A percentile compares a stretch with the other conserved stretches of the same genome.
phyloP scores from a whole-genome alignment of 2,888 invertebrate genomes.

The Spodoptera exigua region DNA sequence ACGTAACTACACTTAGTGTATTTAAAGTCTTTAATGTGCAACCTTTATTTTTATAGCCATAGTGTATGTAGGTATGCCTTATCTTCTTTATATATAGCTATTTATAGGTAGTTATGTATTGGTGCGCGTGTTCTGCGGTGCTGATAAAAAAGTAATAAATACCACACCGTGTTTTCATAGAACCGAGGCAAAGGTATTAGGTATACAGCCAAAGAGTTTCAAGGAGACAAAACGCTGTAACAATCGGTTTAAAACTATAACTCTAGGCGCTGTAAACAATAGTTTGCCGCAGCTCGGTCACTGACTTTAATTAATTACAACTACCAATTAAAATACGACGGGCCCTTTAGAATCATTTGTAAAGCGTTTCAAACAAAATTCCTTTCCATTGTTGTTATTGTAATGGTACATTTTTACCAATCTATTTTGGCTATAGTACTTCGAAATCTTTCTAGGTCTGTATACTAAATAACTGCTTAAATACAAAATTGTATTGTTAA shows the following conservation, averaged over 20 bases:
- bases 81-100: constrained; percentile 57
- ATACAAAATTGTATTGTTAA: constrained; percentile 32
- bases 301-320: constrained; percentile 73
- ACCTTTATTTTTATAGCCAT: constrained; percentile 56
- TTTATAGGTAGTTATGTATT: constrained; percentile 34
- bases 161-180: constrained; percentile 47
- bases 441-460: constrained; percentile 15
- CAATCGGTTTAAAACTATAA: constrained; percentile 41
- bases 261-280: constrained; percentile 54
- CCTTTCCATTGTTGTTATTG: constrained; percentile 38
- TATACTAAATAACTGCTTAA: constrained; percentile 22
- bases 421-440: too few relatives aligned
- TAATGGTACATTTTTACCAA: constrained; percentile 11
- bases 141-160: constrained; percentile 64
- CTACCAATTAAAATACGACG: constrained; percentile 69
- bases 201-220: constrained; percentile 32
- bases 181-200: constrained; percentile 34
- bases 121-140: constrained; percentile 57
- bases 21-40: constrained; percentile 41
- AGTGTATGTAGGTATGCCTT: constrained; percentile 46
- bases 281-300: constrained; percentile 65
- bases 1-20: not conserved
- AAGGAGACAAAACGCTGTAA: constrained; percentile 41
- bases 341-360: constrained; percentile 57
- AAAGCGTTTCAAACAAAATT: constrained; percentile 40